A percentile compares a stretch with the other conserved stretches of the same genome.
phyloP scores from a whole-genome alignment of 2,113 vertebrate genomes.

The Catagonus wagneri region DNA sequence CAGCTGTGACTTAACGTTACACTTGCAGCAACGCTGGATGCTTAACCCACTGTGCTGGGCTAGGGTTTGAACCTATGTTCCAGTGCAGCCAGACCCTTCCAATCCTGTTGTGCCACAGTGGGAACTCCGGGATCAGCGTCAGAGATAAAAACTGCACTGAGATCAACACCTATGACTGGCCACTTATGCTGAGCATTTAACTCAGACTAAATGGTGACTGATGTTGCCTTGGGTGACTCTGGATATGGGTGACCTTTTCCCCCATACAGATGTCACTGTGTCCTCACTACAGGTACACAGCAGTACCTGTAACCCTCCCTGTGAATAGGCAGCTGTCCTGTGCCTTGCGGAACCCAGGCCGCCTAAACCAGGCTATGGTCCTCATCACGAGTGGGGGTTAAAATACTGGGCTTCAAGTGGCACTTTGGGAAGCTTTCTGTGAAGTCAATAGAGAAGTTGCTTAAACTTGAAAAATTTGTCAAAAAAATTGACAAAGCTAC shows the following conservation, averaged over 20 bases:
- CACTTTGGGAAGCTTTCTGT: neutral
- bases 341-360: neutral
- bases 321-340: neutral
- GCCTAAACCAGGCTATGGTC: neutral
- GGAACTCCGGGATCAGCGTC: too few relatives aligned
- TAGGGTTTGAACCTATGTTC: too few relatives aligned
- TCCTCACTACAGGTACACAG: neutral
- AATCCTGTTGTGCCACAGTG: too few relatives aligned
- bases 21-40: too few relatives aligned
- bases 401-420: neutral
- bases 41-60: too few relatives aligned
- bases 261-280: neutral
- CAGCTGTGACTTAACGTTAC: too few relatives aligned
- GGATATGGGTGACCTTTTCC: neutral
- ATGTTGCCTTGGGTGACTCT: neutral
- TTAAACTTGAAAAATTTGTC: neutral
- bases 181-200: neutral
- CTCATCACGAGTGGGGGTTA: too few relatives aligned
- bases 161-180: neutral
- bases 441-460: neutral
- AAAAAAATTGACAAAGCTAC: neutral
- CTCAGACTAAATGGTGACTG: neutral
- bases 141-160: neutral
- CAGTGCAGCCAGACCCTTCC: too few relatives aligned
- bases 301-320: too few relatives aligned